These are phyloP conservation scores for Somateria mollissima DNA, from an alignment of 2,797 vertebrate species.

Conservation along the genomic window DNA sequence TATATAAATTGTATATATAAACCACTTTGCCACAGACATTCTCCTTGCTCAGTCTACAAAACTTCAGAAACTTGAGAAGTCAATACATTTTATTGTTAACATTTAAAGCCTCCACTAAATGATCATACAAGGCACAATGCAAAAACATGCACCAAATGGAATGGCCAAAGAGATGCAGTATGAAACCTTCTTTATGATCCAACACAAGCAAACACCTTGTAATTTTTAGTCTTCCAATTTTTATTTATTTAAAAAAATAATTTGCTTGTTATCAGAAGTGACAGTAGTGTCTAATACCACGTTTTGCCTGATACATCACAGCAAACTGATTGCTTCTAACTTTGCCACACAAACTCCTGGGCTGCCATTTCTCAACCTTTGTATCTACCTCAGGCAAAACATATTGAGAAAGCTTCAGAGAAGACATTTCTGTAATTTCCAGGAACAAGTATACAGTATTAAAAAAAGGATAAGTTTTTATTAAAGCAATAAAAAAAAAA, in stretches of 20 bases:
- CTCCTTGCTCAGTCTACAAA: neutral
- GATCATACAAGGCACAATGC: neutral
- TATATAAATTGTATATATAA: neutral
- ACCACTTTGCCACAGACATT: neutral
- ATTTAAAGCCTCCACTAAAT: neutral
- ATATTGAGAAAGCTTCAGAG: neutral
- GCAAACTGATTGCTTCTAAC: neutral
- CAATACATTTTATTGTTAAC: neutral
- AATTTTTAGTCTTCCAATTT: neutral
- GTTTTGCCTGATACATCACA: neutral
- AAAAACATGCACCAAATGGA: neutral
- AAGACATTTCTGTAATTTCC: neutral
- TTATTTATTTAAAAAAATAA: neutral
- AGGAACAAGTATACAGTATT: neutral
- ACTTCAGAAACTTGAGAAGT: neutral
- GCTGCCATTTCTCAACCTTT: neutral
- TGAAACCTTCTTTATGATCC: neutral
- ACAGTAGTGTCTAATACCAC: neutral
- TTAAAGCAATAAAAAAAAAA: neutral
- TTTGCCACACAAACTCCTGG: neutral
- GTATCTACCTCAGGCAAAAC: neutral
- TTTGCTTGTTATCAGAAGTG: neutral
- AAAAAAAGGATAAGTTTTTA: neutral
- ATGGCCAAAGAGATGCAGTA: neutral
- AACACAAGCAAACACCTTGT: accelerated